Percentiles rank a stretch among this genome's conserved stretches.
Evolutionary conservation across 2,113 vertebrate species (phyloP).

Genomic region (Coturnix japonica): DNA sequence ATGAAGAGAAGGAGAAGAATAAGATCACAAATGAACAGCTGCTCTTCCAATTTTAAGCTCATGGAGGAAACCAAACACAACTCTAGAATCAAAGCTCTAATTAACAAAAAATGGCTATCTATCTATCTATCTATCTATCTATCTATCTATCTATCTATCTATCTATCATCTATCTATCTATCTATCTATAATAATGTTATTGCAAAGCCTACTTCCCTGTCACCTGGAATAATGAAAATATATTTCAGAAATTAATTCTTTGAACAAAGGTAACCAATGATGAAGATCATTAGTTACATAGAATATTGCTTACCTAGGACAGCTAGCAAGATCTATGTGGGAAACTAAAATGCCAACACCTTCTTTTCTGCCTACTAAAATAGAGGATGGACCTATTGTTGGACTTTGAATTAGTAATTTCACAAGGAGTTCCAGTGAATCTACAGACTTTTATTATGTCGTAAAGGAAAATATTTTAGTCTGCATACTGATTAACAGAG

Average conservation of each 20-base stretch:
- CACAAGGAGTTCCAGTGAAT: background rate
- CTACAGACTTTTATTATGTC: background rate
- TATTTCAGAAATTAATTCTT: background rate
- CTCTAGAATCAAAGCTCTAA: background rate
- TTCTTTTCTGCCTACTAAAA: background rate
- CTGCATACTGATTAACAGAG: background rate
- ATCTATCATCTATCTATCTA: too few species aligned
- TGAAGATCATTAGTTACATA: background rate
- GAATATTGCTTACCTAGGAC: background rate
- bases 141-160: too few species aligned
- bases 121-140: too few species aligned
- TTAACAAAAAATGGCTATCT: background rate
- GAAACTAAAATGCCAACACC: background rate
- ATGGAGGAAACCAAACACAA: background rate
- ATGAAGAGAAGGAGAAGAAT: background rate
- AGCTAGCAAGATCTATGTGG: fast-evolving
- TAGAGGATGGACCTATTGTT: background rate
- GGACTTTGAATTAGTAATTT: background rate
- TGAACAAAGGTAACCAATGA: background rate
- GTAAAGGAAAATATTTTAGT: background rate
- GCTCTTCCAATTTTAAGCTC: background rate
- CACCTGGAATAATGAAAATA: background rate
- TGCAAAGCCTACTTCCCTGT: background rate
- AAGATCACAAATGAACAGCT: background rate
- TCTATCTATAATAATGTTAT: background rate